Conservation (phyloP, 2,113 vertebrate genomes). For the Prochilodus magdalenae region DNA sequence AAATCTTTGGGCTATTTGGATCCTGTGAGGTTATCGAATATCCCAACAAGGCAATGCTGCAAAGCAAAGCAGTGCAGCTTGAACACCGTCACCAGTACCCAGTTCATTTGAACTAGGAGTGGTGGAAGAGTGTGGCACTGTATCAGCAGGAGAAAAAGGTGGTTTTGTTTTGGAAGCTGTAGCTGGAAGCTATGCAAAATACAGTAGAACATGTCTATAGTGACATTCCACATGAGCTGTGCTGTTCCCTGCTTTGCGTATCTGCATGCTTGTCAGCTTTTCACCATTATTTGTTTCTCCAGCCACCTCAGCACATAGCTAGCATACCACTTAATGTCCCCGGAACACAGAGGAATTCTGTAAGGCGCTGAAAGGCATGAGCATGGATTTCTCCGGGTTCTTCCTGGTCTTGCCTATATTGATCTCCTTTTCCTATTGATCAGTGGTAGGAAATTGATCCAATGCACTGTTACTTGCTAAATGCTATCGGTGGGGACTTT, state of each 20-base stretch:
- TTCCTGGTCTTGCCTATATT: constrained; percentile 15
- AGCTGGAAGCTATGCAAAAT: not conserved
- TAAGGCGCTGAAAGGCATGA: constrained; percentile 1
- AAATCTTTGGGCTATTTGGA: too few relatives aligned
- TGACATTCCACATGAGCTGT: not conserved
- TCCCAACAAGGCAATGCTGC: not conserved
- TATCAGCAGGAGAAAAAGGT: not conserved
- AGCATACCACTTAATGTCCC: constrained; percentile 7
- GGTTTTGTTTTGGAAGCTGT: not conserved
- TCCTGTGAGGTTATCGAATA: too few relatives aligned
- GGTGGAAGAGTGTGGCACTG: too few relatives aligned
- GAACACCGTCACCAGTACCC: not conserved
- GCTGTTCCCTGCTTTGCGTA: constrained; percentile 17
- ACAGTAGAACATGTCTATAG: not conserved
- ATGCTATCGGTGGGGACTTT: not conserved
- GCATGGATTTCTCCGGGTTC: not conserved
- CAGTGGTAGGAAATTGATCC: constrained; percentile 30
- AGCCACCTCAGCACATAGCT: constrained; percentile 25
- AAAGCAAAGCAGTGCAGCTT: not conserved
- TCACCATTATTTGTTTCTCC: constrained; percentile 29
- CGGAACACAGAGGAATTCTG: not conserved
- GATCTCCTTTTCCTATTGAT: constrained; percentile 37
- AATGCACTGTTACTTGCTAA: not conserved
- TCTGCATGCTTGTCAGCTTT: constrained; percentile 23
- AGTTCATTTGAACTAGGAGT: not conserved